A percentile compares a stretch with the other conserved stretches of the same genome.
These are phyloP conservation scores for Nycticebus coucang DNA, from an alignment of 2,113 vertebrate species.

Conservation along the genomic window DNA sequence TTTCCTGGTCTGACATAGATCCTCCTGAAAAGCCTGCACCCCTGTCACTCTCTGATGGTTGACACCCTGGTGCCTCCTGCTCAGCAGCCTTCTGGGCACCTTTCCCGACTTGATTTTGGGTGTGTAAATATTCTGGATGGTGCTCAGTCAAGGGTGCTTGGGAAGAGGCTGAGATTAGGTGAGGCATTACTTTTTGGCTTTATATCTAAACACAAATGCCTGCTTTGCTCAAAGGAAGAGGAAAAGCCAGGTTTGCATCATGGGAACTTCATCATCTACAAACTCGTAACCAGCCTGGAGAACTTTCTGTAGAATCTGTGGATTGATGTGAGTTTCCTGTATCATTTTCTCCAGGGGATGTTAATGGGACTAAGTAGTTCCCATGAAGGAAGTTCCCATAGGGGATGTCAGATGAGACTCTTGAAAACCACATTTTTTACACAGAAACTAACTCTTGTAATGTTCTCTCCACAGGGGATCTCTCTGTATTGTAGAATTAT, in stretches of 20 bases:
- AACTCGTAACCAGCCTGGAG: neutral
- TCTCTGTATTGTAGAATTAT: neutral
- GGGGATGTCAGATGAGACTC: neutral
- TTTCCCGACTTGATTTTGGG: accelerated
- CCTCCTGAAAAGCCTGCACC: accelerated
- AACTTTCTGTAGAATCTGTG: neutral
- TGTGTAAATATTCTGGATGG: neutral
- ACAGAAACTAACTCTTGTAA: neutral
- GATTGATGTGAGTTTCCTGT: neutral
- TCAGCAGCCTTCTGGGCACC: accelerated
- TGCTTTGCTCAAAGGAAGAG: neutral
- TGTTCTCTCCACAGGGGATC: neutral
- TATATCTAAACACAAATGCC: neutral
- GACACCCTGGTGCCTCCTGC: accelerated
- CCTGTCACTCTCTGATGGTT: neutral
- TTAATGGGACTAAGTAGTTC: neutral
- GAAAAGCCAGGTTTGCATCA: neutral
- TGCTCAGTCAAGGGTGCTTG: neutral
- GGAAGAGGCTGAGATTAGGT: neutral
- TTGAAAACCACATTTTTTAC: neutral
- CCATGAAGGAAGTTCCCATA: neutral
- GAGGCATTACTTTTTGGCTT: neutral
- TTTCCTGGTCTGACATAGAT: neutral
- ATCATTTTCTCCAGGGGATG: slow-evolving; percentile 38
- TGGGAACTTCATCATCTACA: neutral